Conservation (phyloP, 1,140 invertebrate species). For the Dryas iulia region DNA sequence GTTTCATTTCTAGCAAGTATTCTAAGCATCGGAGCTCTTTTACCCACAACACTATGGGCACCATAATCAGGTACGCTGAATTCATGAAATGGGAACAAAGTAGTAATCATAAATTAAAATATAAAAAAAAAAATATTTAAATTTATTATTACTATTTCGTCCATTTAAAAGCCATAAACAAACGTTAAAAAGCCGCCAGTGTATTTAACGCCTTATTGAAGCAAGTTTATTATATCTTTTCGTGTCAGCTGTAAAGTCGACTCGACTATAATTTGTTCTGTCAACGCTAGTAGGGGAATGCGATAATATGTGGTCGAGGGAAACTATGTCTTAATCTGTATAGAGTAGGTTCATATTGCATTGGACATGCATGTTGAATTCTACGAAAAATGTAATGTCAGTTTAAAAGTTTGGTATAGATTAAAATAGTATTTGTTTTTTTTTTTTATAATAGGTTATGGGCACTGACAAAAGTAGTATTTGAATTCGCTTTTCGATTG, state of each 20-base stretch:
- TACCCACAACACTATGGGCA: too few species aligned
- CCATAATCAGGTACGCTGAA: too few species aligned
- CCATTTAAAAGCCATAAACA: too few species aligned
- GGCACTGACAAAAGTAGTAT: too few species aligned
- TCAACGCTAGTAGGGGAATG: constrained; percentile 23
- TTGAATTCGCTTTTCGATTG: too few species aligned
- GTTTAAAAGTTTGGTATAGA: constrained; percentile 16
- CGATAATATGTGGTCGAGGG: neutral
- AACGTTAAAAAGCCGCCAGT: neutral
- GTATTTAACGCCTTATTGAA: constrained; percentile 5
- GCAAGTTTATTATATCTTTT: constrained; percentile 19
- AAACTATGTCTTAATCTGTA: neutral
- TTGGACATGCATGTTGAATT: neutral
- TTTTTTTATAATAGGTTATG: too few species aligned
- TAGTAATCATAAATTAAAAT: too few species aligned
- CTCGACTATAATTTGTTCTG: constrained; percentile 24
- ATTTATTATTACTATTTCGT: too few species aligned
- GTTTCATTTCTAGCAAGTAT: too few species aligned
- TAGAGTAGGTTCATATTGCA: neutral
- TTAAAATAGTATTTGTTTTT: constrained; percentile 6
- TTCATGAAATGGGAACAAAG: too few species aligned
- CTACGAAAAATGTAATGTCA: neutral
- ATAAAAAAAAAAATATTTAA: too few species aligned
- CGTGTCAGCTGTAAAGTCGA: constrained; percentile 16
- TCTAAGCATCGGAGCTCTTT: too few species aligned